Evolutionary conservation across 2,888 invertebrate genomes (phyloP).

Genomic region (Xestia xanthographa): DNA sequence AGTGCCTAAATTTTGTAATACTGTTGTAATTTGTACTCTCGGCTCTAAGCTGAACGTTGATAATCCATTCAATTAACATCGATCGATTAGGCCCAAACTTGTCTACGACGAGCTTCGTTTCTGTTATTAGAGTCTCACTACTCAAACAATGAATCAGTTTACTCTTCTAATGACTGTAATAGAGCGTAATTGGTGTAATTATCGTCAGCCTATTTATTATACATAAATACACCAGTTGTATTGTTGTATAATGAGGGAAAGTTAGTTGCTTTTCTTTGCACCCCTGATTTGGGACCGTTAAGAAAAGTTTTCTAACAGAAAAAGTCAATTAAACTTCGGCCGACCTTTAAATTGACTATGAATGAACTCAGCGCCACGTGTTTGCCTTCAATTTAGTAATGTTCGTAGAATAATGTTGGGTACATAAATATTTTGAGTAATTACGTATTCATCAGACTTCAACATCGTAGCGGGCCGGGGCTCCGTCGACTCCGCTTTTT

Average conservation of each 20-base stretch:
- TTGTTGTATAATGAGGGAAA: constrained; percentile 10
- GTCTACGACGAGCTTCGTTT: not conserved
- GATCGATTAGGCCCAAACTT: not conserved
- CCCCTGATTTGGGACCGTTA: constrained; percentile 1
- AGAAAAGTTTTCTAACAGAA: constrained; percentile 36
- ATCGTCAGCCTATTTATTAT: not conserved
- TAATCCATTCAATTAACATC: not conserved
- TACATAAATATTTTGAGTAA: constrained; percentile 22
- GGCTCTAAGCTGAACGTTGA: not conserved
- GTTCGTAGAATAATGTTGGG: constrained; percentile 20
- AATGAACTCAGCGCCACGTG: constrained; percentile 20
- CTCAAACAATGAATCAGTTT: constrained; percentile 8
- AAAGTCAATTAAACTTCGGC: constrained; percentile 56
- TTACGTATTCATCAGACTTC: constrained; percentile 39
- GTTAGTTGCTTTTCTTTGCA: constrained; percentile 20
- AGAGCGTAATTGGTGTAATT: constrained; percentile 15
- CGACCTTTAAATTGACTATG: constrained; percentile 38
- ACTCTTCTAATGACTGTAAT: constrained; percentile 11
- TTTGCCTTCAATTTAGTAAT: constrained; percentile 28
- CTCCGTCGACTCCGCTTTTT: too few species aligned
- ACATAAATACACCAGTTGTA: not conserved
- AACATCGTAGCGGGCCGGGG: too few species aligned
- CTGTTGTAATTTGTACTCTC: not conserved
- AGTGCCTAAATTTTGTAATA: not conserved
- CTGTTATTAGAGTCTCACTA: not conserved